A percentile compares a stretch with the other conserved stretches of the same genome.
These are phyloP conservation scores for Phaethon lepturus DNA, from an alignment of 2,113 vertebrate genomes.

Conservation along the genomic window DNA sequence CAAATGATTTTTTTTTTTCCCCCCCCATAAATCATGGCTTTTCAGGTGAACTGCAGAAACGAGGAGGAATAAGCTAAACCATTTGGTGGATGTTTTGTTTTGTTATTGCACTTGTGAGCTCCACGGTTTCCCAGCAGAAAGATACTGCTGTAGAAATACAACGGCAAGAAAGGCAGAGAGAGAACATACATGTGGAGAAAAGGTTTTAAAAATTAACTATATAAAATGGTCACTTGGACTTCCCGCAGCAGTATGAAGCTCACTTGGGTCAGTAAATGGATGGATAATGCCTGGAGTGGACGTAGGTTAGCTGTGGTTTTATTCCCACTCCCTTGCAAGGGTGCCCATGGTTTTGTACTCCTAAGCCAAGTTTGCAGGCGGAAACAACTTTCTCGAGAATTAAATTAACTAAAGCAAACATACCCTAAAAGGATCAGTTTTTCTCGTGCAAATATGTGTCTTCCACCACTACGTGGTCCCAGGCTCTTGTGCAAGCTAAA, in stretches of 20 bases:
- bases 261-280: background rate
- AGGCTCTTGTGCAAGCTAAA: background rate
- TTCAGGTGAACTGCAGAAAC: background rate
- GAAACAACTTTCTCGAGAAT: background rate
- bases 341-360: background rate
- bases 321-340: background rate
- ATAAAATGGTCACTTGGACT: background rate
- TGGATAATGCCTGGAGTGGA: background rate
- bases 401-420: background rate
- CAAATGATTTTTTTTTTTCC: background rate
- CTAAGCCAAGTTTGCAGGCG: background rate
- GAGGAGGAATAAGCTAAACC: background rate
- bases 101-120: background rate
- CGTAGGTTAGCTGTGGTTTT: background rate
- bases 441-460: background rate
- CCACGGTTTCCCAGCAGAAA: background rate
- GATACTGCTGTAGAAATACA: background rate
- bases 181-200: background rate
- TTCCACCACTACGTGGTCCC: rapidly evolving
- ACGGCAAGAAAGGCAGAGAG: background rate
- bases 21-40: background rate
- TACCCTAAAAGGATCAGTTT: background rate
- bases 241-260: background rate
- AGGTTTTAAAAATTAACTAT: background rate
- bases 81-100: background rate